Base-by-base conservation (phyloP, 2,113 vertebrate species). In the Podilymbus podiceps region DNA sequence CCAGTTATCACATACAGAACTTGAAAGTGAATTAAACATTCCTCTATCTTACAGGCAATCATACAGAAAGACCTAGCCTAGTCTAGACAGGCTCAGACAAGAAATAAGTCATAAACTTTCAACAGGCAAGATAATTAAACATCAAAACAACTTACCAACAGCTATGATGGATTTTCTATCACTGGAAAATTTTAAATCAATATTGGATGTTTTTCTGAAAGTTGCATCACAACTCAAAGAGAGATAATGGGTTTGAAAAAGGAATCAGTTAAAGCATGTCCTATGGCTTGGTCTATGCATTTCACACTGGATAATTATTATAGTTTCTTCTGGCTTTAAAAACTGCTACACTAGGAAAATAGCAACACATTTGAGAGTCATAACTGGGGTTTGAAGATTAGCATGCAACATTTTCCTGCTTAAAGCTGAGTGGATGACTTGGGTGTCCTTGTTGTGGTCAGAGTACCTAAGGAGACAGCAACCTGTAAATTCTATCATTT, bases 141-240 rank as follows among this genome's bases (percentile, higher is more conserved):
- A 84, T 55, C n/a, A 66, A 52, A 84, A 77, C 38, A 84, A 63
- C 28, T 71, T 88, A 79, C 22, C 56, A 87, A 68, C 47, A 75
- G 27, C 46, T 88, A 33, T 53, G 59, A 83, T 69, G 44, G 46
- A 88, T 90, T 93, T 92, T 89, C 47, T 82, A 58, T 31, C 59
- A 31, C 55, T 76, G 46, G n/a, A 93, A 95, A 85, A 17, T 58
- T 95, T 90, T 66, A 80, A 89, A 93, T 74, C 73, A 73, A 71
- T 83, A 69, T 47, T 73, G 55, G 35, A 62, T 83, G 22, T 58
- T 96, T 94, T 93, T 23, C 55, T 80, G 78, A 76, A 90, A 83
- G 49, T 46, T 71, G 15, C 15, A 49, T 75, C 2, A 0, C 18
- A 91, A 30, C 44, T 93, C 49, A 75, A 77, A 33, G n/a, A 84